Conservation (phyloP, 2,113 vertebrate genomes). For the Leptocoma aspasia region DNA sequence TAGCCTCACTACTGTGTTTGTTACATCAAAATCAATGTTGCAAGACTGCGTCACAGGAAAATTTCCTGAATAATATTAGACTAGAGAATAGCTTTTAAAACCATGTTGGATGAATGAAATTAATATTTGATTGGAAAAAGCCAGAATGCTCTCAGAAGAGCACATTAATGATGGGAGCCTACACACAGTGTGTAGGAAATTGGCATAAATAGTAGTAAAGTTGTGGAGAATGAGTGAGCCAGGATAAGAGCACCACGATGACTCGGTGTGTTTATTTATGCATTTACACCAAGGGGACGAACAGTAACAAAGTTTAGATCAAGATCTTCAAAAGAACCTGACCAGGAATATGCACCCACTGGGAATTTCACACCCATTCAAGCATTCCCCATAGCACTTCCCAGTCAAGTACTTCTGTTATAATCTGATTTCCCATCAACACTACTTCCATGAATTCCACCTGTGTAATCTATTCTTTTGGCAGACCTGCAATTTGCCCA, state of each 20-base stretch:
- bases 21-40: background rate
- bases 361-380: background rate
- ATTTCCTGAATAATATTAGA: background rate
- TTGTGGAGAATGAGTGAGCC: background rate
- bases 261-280: rapidly evolving
- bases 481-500: background rate
- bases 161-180: background rate
- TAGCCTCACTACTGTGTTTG: background rate
- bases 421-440: background rate
- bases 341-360: background rate
- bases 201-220: background rate
- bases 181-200: background rate
- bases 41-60: background rate
- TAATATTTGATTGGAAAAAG: background rate
- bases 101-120: background rate
- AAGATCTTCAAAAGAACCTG: background rate
- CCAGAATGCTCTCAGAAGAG: background rate
- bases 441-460: background rate
- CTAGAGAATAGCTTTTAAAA: background rate
- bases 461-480: background rate
- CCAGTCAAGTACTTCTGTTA: background rate
- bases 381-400: rapidly evolving
- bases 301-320: background rate
- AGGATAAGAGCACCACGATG: background rate
- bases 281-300: background rate